Evolutionary conservation across 2,888 invertebrate species (phyloP).

Genomic region (Zhengitettix transpicula): DNA sequence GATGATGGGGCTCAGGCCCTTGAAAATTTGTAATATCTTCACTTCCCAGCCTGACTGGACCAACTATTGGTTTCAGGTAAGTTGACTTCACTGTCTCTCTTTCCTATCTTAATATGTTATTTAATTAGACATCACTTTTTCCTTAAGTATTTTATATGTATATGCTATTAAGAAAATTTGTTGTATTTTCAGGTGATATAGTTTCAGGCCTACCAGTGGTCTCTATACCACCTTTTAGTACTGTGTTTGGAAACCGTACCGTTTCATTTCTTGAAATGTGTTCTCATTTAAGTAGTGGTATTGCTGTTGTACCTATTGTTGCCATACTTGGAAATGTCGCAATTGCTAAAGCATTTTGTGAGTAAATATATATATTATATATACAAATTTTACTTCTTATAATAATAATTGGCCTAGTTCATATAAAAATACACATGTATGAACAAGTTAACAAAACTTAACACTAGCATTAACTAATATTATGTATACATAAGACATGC

Average conservation of each 20-base stretch:
- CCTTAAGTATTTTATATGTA: neutral
- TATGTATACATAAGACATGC: no score
- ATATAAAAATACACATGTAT: no score
- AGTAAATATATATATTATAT: constrained; percentile 22
- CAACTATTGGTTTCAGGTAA: no score
- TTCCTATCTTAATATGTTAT: no score
- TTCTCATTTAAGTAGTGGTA: constrained; percentile 45
- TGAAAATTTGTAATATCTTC: no score
- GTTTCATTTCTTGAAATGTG: constrained; percentile 36
- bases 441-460: no score
- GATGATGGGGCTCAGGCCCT: no score
- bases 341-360: constrained; percentile 72
- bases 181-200: constrained; percentile 32
- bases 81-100: no score
- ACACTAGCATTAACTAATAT: no score
- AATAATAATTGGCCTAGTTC: no score
- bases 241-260: constrained; percentile 31
- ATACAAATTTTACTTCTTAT: neutral
- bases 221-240: constrained; percentile 33
- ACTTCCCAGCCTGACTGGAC: no score
- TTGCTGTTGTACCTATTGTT: constrained; percentile 53
- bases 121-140: no score
- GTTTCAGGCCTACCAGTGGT: constrained; percentile 42
- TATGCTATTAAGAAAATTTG: neutral
- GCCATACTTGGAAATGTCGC: constrained; percentile 64